These are phyloP conservation scores for Psix sp. DNA, from an alignment of 1,140 invertebrate species.

Conservation along the genomic window DNA sequence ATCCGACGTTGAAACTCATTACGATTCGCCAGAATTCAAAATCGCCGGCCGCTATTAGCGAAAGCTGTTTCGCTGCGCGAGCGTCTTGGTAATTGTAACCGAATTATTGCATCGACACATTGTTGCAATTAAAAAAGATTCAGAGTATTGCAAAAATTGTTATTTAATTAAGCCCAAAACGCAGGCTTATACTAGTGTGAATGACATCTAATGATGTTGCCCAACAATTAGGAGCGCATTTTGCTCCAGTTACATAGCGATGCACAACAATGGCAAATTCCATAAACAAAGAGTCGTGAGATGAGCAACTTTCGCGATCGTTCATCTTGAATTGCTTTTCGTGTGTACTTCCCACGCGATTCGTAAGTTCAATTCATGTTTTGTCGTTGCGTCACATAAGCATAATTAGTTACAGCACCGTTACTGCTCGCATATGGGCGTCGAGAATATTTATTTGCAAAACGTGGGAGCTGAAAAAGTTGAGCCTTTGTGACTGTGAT, in stretches of 20 bases:
- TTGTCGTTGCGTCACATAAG: constrained; percentile 58
- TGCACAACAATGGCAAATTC: constrained; percentile 39
- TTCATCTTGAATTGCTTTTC: constrained; percentile 54
- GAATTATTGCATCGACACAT: too few species aligned
- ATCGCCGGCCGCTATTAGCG: background rate
- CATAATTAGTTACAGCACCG: constrained; percentile 56
- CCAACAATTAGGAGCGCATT: constrained; percentile 28
- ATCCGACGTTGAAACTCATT: constrained; percentile 13
- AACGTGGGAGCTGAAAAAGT: constrained; percentile 5
- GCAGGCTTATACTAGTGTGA: too few species aligned
- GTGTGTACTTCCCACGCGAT: constrained; percentile 52
- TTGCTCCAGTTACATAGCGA: constrained; percentile 45
- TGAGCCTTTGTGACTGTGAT: constrained; percentile 7
- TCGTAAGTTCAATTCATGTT: constrained; percentile 46
- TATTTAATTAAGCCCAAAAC: background rate
- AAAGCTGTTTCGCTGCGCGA: constrained; percentile 35
- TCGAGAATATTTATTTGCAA: constrained; percentile 13
- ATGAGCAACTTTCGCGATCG: constrained; percentile 56
- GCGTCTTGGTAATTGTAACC: constrained; percentile 13
- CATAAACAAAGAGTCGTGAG: constrained; percentile 27
- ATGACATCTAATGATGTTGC: too few species aligned
- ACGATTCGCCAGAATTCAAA: constrained; percentile 18
- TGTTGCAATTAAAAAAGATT: constrained; percentile 22
- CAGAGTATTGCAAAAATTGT: too few species aligned
- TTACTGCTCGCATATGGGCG: constrained; percentile 47